These are phyloP conservation scores for Harpagifer antarcticus DNA, from an alignment of 2,797 vertebrate genomes.

Conservation along the genomic window DNA sequence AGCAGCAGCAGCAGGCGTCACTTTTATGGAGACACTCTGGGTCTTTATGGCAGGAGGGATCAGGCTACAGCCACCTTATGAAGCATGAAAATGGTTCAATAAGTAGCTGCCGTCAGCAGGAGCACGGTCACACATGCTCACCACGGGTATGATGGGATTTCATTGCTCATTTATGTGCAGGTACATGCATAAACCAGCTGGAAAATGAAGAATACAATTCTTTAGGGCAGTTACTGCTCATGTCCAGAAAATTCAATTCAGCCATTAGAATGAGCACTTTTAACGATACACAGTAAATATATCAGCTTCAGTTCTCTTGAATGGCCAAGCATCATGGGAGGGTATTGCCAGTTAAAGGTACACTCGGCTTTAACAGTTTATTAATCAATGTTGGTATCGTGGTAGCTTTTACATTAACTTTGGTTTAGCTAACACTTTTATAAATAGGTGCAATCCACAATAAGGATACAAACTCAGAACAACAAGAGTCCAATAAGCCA, in stretches of 20 bases:
- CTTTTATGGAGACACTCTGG: slow-evolving; percentile 26
- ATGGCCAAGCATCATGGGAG: too few relatives aligned
- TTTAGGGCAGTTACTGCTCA: neutral
- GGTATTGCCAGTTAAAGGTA: too few relatives aligned
- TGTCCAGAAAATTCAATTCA: neutral
- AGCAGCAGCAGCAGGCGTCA: neutral
- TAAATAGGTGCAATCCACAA: too few relatives aligned
- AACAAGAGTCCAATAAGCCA: too few relatives aligned
- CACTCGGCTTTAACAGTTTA: too few relatives aligned
- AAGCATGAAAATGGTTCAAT: slow-evolving; percentile 26
- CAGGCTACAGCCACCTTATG: slow-evolving; percentile 12
- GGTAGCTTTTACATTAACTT: too few relatives aligned
- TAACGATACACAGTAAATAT: too few relatives aligned
- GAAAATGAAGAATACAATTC: neutral
- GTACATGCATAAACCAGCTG: neutral
- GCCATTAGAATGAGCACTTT: too few relatives aligned
- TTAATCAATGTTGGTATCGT: too few relatives aligned
- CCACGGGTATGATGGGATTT: neutral
- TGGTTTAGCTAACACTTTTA: too few relatives aligned
- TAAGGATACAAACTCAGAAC: too few relatives aligned
- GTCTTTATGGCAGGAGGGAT: slow-evolving; percentile 19
- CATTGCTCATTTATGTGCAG: slow-evolving; percentile 5
- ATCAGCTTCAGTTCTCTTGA: too few relatives aligned
- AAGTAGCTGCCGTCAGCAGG: neutral
- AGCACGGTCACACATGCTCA: neutral